Evolutionary conservation across 2,113 vertebrate genomes (phyloP).

Genomic region (Megaleporinus macrocephalus): DNA sequence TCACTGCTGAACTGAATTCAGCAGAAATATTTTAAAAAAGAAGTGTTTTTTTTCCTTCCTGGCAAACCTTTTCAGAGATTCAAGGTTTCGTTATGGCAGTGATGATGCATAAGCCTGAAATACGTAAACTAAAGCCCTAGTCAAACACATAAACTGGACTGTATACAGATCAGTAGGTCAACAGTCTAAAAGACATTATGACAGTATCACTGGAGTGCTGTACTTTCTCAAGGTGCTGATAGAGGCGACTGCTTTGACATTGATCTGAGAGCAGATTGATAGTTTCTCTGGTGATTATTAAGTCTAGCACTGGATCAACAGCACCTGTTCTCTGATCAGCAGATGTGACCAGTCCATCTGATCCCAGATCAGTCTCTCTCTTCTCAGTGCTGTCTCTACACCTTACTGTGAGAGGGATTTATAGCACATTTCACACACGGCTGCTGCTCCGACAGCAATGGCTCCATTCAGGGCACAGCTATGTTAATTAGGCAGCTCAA

Average conservation of each 20-base stretch:
- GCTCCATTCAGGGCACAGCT: slow-evolving; percentile 68
- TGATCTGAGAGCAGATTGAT: not conserved
- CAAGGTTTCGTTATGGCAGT: too few species aligned
- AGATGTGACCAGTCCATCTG: not conserved
- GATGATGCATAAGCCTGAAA: too few species aligned
- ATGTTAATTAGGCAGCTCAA: slow-evolving; percentile 75
- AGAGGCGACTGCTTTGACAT: not conserved
- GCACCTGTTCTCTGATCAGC: not conserved
- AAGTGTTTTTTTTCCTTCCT: too few species aligned
- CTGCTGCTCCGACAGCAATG: slow-evolving; percentile 65
- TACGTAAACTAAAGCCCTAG: too few species aligned
- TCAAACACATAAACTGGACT: not conserved
- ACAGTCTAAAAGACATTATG: not conserved
- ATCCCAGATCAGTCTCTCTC: slow-evolving; percentile 23
- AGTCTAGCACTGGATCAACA: not conserved
- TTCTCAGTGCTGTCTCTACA: slow-evolving; percentile 45
- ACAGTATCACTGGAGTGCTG: not conserved
- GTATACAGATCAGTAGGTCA: not conserved
- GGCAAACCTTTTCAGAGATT: too few species aligned
- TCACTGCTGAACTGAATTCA: too few species aligned
- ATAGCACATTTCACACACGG: slow-evolving; percentile 75
- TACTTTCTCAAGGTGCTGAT: not conserved
- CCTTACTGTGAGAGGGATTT: slow-evolving; percentile 66
- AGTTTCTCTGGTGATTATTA: not conserved
- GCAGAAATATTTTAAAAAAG: too few species aligned